Evolutionary conservation across 92 coral and sea anemone genomes (phyloP), one percentile per base, ranked within the genome.

Genomic region (Umimayanthus chanpuru): DNA sequence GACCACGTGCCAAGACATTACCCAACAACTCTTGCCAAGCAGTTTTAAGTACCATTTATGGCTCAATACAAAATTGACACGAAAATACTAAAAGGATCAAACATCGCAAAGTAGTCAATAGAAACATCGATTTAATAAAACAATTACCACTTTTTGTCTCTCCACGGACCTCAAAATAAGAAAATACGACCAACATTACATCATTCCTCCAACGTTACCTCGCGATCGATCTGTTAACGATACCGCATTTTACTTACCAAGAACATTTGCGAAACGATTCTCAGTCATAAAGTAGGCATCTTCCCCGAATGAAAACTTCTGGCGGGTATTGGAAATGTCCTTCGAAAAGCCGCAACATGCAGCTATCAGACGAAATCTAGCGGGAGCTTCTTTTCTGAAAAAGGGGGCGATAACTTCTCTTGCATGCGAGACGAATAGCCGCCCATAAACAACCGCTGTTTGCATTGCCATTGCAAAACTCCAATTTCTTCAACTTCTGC

Each of bases 271-370:
- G 26, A 78, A 76, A 14, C 89, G 90, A 84, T 92, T 96, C 82
- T 93, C 95, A 38, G 99, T 92, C 61, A 93, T 88, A 85, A 96
- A 96, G 73, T 86, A 96, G 82, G 99, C 98, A 95, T 96, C 99
- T 40, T 96, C 99, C 79, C 99, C 99, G 26, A 92, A 95, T 30
- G 93, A 94, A 89, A 92, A 95, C 77, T 91, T 91, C 86, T 89
- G 94, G 20, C 88, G 89, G 41, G 93, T 91, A 66, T 92, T 90
- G 43, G 82, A 81, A 64, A 95, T 81, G 83, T 96, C 96, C 91
- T 96, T 96, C 56, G 98, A 95, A 91, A 94, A 93, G 11, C 99
- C 99, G 66, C 99, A 96, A 87, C 95, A 93, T 55, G 98, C 98
- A 2, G 99, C 90, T 44, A 93, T 91, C 40, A 96, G 94, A 10